Base-by-base conservation (phyloP, 2,113 vertebrate species). In the Lycaon pictus region DNA sequence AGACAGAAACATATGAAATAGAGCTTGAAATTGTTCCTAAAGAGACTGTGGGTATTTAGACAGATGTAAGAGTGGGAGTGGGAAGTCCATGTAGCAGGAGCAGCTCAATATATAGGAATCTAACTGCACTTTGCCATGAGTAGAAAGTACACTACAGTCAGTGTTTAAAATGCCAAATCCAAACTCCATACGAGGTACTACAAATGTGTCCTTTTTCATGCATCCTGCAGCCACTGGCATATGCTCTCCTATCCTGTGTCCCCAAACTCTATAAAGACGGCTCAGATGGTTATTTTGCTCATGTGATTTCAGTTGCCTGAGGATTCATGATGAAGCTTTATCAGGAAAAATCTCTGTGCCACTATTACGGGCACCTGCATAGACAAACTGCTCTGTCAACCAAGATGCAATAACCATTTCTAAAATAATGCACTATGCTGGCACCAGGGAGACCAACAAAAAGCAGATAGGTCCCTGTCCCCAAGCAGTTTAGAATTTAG, bases 11-110 rank as follows among this genome's bases (percentile, higher is more conserved):
- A 10, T 37, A 11, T 53, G 35, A 76, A 92, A 91, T 1, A 48
- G n/a, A 97, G 71, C 55, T 19, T 51, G 62, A 60, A n/a, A 25
- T 25, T 37, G 87, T 62, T 62, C 67, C 83, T 77, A 55, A 63
- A 72, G 69, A 62, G 62, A 60, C 11, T 55, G 27, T 25, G 10
- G 35, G 43, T 7, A 76, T 71, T 56, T n/a, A 62, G 65, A 74
- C 0, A 29, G 56, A 51, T 3, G 23, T 60, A 43, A 32, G n/a
- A 37, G 25, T 7, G 29, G 12, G 6, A 9, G 48, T 0, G 0
- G 48, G n/a, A 72, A 80, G 11, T 71, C 27, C 37, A 7, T 1
- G 84, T 0, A 29, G 76, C 8, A 23, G 32, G 35, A 63, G 56
- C 35, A 80, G n/a, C 51, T 58, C 48, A 96, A 19, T 16, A n/a